These are phyloP conservation scores for Drosophila carrolli DNA, from an alignment of 1,140 invertebrate species.

Conservation along the genomic window DNA sequence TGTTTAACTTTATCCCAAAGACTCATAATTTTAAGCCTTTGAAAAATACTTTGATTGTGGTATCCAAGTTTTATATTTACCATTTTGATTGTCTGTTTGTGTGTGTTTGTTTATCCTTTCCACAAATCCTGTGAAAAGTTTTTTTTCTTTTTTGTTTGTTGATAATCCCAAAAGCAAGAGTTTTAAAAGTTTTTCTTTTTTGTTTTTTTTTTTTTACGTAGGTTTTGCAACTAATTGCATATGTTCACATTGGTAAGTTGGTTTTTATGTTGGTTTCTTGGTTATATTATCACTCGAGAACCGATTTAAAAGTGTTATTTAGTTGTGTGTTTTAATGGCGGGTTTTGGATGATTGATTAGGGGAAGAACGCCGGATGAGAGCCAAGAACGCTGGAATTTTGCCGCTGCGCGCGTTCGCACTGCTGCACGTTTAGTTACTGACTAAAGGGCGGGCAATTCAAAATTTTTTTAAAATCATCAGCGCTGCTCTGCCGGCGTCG, in stretches of 20 bases:
- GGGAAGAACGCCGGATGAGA: slow-evolving; percentile 11
- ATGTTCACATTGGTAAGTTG: slow-evolving; percentile 37
- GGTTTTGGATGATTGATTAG: background rate
- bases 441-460: slow-evolving; percentile 84
- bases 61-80: slow-evolving; percentile 51
- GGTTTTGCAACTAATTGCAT: slow-evolving; percentile 21
- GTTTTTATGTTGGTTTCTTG: slow-evolving; percentile 9
- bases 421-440: slow-evolving; percentile 84
- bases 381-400: slow-evolving; percentile 37
- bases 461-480: slow-evolving; percentile 84
- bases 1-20: background rate
- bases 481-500: slow-evolving; percentile 37
- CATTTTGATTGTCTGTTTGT: slow-evolving; percentile 65
- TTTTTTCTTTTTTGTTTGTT: slow-evolving; percentile 41
- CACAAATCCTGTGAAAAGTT: slow-evolving; percentile 48
- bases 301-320: slow-evolving; percentile 5
- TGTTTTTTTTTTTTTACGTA: slow-evolving; percentile 11
- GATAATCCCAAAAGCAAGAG: slow-evolving; percentile 40
- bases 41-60: background rate
- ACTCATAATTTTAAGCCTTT: background rate
- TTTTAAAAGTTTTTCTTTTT: slow-evolving; percentile 32
- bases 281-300: slow-evolving; percentile 28
- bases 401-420: slow-evolving; percentile 76
- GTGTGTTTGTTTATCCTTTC: slow-evolving; percentile 40
- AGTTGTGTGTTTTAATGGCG: slow-evolving; percentile 7